Evolutionary conservation across 2,113 vertebrate species (phyloP), one percentile per base, ranked within the genome.

Genomic region (Potamarius usumacintae): DNA sequence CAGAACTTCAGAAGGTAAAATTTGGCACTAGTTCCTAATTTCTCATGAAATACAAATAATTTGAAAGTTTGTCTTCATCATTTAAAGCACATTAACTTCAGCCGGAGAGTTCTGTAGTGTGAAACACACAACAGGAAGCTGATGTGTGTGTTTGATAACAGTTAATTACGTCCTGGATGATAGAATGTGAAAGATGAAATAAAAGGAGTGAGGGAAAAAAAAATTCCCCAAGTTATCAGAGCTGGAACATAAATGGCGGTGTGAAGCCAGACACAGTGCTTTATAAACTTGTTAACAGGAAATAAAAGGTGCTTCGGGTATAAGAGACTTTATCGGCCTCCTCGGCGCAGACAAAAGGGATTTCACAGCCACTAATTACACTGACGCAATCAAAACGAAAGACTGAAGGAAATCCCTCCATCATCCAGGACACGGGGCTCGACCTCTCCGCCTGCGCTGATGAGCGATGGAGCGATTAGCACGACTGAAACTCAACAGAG

Each of bases 161-260:
- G 90, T 93, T 94, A 95, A 95, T 94, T 94, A 92, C 92, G 90
- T 94, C 93, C 93, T 91, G 91, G 89, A 91, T 92, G 92, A 94
- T 92, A 93, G 92, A 92, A 89, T 20, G 76, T 63, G 80, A 63
- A 81, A 81, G 55, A n/a, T 67, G 84, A 89, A 89, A 89, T 57
- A 55, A 82, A 80, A 71, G 80, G 27, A 78, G 67, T 55, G 52
- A 79, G 63, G 76, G 34, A 20, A 78, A 77, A 78, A 74, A 86
- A 87, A 85, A 76, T n/a, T 52, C 71, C 62, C 50, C 53, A 74
- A 63, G 93, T 94, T 94, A 95, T 94, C 94, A 85, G 88, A 90
- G 89, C 91, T 90, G 48, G 58, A 92, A 89, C 83, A 85, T 88
- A 90, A 77, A 81, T 67, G 30, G 84, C 87, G 67, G 89, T 84